Base-by-base conservation (phyloP, 2,888 invertebrate genomes). In the Cryptosula pallasiana region DNA sequence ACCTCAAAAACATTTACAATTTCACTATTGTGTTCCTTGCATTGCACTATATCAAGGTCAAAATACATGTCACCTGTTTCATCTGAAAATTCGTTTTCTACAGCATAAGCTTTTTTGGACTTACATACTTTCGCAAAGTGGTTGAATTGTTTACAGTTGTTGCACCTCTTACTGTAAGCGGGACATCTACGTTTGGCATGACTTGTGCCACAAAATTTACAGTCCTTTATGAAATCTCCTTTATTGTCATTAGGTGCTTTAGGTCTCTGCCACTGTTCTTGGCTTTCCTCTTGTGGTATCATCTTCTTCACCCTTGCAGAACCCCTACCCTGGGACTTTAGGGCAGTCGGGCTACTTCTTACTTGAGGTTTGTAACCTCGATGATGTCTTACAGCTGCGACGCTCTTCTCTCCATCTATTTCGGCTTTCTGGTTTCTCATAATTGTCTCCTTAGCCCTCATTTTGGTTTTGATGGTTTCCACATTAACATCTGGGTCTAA, bases 281-380 rank as follows among this genome's bases (percentile, higher is more conserved):
- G n/a, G n/a, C n/a, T n/a, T 45, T 45, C 45, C 20, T 45, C 45
- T 20, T 20, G 9, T 45, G 45, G 45, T 20, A 45, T 45, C 45
- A 45, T 45, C 45, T 45, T 45, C 20, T 45, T 45, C 45, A 45
- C 45, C 45, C 45, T 45, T 45, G 45, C 45, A 45, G 45, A 45
- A 45, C 45, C 45, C 45, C 45, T 45, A 45, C 45, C 45, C 45
- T 45, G 45, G 45, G 45, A 45, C 45, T 45, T 45, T 45, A 45
- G 45, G 45, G 45, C 45, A 45, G 45, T 45, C 45, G 45, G 45
- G 45, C 20, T 45, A 20, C 45, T 45, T 45, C 45, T 45, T 20
- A 45, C 5, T 5, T 45, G 9, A 20, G 5, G 5, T 45, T 20
- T 5, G 9, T 5, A 45, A 45, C 20, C 20, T 45, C n/a, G n/a